Evolutionary conservation across 2,888 invertebrate species (phyloP).

Genomic region (Allygus modestus): DNA sequence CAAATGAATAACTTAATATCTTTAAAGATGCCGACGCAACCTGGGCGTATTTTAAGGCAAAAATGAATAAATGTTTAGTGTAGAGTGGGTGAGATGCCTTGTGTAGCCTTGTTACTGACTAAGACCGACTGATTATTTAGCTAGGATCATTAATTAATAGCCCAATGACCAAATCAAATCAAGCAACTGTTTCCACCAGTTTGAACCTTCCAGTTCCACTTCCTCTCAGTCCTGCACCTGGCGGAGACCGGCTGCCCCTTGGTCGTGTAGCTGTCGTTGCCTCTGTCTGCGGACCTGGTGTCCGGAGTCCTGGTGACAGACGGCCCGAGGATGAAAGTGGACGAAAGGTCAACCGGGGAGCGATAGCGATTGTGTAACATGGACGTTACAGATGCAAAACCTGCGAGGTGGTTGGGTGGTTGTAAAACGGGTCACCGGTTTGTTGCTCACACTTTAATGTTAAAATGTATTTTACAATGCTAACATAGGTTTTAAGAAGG

Average conservation of each 20-base stretch:
- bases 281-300: background rate
- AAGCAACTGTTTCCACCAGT: background rate
- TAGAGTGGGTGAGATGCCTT: too few species aligned
- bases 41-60: too few species aligned
- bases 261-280: background rate
- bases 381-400: conserved; percentile 8
- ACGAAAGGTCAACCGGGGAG: conserved; percentile 10
- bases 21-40: too few species aligned
- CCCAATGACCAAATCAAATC: too few species aligned
- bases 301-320: background rate
- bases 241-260: background rate
- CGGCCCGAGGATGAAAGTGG: conserved; percentile 10
- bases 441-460: too few species aligned
- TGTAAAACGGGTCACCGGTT: background rate
- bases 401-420: background rate
- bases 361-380: conserved; percentile 23
- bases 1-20: too few species aligned
- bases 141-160: too few species aligned
- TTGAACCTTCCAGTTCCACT: background rate
- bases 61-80: too few species aligned
- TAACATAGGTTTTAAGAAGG: too few species aligned
- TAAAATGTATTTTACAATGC: too few species aligned
- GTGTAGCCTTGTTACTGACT: too few species aligned
- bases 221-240: background rate
- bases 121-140: too few species aligned